A percentile compares a stretch with the other conserved stretches of the same genome.
phyloP scores from a whole-genome alignment of 2,888 invertebrate species.

The Choreutis nemorana region DNA sequence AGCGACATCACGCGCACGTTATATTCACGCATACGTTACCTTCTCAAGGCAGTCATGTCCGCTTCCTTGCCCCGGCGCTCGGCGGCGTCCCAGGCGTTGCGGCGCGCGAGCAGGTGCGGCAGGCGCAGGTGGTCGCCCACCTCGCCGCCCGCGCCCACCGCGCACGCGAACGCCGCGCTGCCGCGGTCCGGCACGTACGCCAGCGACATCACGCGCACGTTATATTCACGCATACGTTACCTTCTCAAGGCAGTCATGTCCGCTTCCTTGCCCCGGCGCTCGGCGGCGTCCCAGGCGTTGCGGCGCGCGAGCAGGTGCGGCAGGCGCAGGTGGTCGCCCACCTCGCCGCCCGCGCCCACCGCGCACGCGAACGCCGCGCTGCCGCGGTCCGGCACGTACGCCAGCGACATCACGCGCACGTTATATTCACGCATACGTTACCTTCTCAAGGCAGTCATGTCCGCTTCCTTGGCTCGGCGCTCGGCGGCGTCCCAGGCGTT shows the following conservation, averaged over 20 bases:
- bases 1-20: constrained; percentile 85
- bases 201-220: constrained; percentile 84
- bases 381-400: constrained; percentile 84
- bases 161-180: constrained; percentile 87
- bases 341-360: constrained; percentile 89
- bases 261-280: constrained; percentile 46
- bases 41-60: constrained; percentile 46
- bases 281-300: constrained; percentile 63
- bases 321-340: constrained; percentile 88
- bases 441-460: constrained; percentile 48
- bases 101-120: constrained; percentile 84
- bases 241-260: constrained; percentile 48
- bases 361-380: constrained; percentile 90
- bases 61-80: constrained; percentile 50
- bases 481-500: constrained; percentile 64
- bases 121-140: constrained; percentile 90
- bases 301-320: constrained; percentile 86
- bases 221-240: no score
- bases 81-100: constrained; percentile 66
- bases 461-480: constrained; percentile 46
- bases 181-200: constrained; percentile 87
- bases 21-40: no score
- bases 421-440: no score
- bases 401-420: constrained; percentile 85
- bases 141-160: constrained; percentile 90